Evolutionary conservation across 2,888 invertebrate genomes (phyloP).

Genomic region (Drosophila neutralis): DNA sequence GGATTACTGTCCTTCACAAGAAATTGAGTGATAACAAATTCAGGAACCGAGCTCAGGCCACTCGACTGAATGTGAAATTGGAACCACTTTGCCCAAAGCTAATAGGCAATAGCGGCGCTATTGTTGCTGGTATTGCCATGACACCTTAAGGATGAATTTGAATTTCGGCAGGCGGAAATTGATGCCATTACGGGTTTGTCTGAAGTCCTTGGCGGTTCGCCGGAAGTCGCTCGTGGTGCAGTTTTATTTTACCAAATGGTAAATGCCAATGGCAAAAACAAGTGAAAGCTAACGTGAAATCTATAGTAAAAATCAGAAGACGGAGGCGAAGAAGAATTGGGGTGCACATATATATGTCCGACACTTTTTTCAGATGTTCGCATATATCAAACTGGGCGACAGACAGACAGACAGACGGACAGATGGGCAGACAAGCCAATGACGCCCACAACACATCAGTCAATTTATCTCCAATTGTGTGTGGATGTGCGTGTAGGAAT

Average conservation of each 20-base stretch:
- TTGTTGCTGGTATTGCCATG: constrained; percentile 41
- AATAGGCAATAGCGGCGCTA: constrained; percentile 45
- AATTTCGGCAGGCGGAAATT: constrained; percentile 71
- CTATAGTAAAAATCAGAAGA: constrained; percentile 8
- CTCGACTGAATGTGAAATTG: constrained; percentile 44
- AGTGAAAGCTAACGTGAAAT: constrained; percentile 61
- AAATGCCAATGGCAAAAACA: constrained; percentile 49
- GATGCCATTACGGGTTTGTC: constrained; percentile 72
- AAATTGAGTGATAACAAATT: constrained; percentile 13
- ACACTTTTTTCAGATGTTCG: constrained; percentile 58
- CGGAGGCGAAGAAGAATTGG: background rate
- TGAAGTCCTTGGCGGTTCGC: constrained; percentile 38
- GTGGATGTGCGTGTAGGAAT: constrained; percentile 39
- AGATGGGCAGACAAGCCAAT: constrained; percentile 26
- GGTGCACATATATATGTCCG: constrained; percentile 13
- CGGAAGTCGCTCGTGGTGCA: constrained; percentile 60
- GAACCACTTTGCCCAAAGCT: constrained; percentile 50
- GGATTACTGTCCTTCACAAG: background rate
- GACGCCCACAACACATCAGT: constrained; percentile 70
- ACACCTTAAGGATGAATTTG: constrained; percentile 54
- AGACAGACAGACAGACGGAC: constrained; percentile 7
- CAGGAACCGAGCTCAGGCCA: constrained; percentile 15
- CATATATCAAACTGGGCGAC: constrained; percentile 66
- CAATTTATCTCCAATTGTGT: constrained; percentile 66
- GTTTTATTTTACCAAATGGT: constrained; percentile 59